Percentiles rank a stretch among this genome's conserved stretches.
Conservation (phyloP, 2,797 vertebrate genomes). For the Harpagifer antarcticus region DNA sequence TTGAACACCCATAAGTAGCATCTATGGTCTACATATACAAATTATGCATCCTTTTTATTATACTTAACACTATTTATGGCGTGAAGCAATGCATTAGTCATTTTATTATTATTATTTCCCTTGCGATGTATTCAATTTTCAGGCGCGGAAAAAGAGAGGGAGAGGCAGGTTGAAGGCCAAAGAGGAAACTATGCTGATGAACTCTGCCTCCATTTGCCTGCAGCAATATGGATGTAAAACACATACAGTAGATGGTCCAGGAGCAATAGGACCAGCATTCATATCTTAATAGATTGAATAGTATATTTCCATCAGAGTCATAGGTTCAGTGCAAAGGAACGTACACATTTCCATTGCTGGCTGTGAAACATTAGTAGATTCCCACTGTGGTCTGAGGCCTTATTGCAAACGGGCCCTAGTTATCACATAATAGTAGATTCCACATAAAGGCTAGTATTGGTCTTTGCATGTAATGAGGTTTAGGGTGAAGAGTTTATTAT, state of each 20-base stretch:
- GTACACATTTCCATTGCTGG: not conserved
- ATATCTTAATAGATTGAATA: not conserved
- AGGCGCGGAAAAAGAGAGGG: not conserved
- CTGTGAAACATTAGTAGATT: not conserved
- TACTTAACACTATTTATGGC: not conserved
- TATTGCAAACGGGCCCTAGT: not conserved
- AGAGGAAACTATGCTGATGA: not conserved
- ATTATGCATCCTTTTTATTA: not conserved
- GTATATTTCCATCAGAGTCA: not conserved
- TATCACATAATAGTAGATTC: not conserved
- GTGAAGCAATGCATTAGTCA: not conserved
- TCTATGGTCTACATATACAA: not conserved
- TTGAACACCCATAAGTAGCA: not conserved
- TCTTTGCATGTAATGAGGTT: not conserved
- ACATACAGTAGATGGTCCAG: not conserved
- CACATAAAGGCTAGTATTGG: not conserved
- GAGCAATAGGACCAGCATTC: not conserved
- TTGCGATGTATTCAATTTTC: not conserved
- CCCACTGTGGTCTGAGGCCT: not conserved
- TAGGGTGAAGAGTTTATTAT: not conserved
- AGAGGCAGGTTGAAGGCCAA: not conserved
- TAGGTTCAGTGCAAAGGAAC: not conserved
- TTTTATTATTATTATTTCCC: not conserved
- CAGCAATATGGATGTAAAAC: not conserved
- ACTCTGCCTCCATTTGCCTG: constrained; percentile 1